Evolutionary conservation across 2,113 vertebrate genomes (phyloP).

Genomic region (Dunckerocampus dactyliophorus): DNA sequence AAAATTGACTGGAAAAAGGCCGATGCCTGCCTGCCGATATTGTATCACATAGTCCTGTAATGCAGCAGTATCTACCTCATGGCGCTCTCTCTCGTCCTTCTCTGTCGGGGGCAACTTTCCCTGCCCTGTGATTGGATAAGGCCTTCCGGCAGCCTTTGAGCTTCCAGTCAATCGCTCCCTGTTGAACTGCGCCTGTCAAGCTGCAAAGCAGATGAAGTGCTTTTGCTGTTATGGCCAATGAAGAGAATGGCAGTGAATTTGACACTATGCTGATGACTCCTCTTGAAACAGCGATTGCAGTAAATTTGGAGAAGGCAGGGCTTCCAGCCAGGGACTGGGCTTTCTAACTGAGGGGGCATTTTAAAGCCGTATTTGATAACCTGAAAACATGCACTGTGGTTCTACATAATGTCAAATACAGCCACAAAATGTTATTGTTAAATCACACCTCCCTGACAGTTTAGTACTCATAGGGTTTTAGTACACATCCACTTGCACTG

Average conservation of each 20-base stretch:
- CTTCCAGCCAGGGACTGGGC: slow-evolving; percentile 33
- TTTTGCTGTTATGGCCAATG: slow-evolving; percentile 62
- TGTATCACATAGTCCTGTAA: slow-evolving; percentile 40
- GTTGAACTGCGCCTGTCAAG: slow-evolving; percentile 53
- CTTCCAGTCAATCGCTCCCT: slow-evolving; percentile 51
- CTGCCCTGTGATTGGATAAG: slow-evolving; percentile 50
- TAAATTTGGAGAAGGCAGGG: slow-evolving; percentile 40
- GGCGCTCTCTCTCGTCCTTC: slow-evolving; percentile 17
- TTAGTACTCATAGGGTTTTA: no score
- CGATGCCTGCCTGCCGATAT: slow-evolving; percentile 21
- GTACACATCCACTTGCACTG: no score
- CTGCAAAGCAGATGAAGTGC: slow-evolving; percentile 46
- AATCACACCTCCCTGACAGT: no score
- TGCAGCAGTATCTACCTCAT: slow-evolving; percentile 38
- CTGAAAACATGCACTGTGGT: no score
- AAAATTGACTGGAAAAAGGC: slow-evolving; percentile 30
- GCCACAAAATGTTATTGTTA: no score
- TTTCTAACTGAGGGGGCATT: slow-evolving; percentile 18
- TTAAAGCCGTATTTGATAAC: no score
- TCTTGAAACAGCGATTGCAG: slow-evolving; percentile 47
- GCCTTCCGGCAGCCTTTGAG: slow-evolving; percentile 44
- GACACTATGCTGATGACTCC: slow-evolving; percentile 70
- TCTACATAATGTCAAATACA: no score
- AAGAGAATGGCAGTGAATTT: slow-evolving; percentile 63
- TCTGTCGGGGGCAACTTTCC: slow-evolving; percentile 18